phyloP scores from a whole-genome alignment of 2,888 invertebrate species.

The Dexiosoma caninum region DNA sequence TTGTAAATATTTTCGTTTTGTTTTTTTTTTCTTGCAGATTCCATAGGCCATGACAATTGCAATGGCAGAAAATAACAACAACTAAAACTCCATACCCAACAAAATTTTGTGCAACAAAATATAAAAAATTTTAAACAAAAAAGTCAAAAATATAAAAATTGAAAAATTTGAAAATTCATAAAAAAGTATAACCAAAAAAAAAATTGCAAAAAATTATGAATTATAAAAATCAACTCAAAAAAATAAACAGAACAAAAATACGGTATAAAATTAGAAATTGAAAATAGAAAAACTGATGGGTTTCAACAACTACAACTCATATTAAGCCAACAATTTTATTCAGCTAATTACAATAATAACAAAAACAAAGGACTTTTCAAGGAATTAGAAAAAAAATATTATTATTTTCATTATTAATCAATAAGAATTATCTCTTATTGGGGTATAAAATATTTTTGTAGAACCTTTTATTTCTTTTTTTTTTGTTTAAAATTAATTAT shows the following conservation, averaged over 20 bases:
- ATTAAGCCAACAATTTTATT: conserved; percentile 47
- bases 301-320: conserved; percentile 62
- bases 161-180: conserved; percentile 68
- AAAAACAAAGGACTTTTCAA: conserved; percentile 42
- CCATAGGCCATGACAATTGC: conserved; percentile 88
- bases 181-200: conserved; percentile 56
- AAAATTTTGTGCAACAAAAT: conserved; percentile 73
- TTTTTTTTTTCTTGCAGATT: conserved; percentile 82
- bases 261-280: conserved; percentile 41
- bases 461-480: background rate
- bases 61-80: conserved; percentile 72
- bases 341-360: conserved; percentile 40
- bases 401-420: background rate
- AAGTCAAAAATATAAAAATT: conserved; percentile 58
- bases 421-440: conserved; percentile 5
- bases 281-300: conserved; percentile 66
- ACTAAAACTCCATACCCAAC: conserved; percentile 68
- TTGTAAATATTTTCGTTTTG: too few relatives aligned
- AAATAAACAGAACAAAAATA: conserved; percentile 24
- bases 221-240: conserved; percentile 64
- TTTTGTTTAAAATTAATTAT: background rate
- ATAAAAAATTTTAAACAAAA: conserved; percentile 67
- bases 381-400: conserved; percentile 13
- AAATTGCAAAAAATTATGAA: conserved; percentile 44
- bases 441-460: background rate